These are phyloP conservation scores for Cydia splendana DNA, from an alignment of 1,140 invertebrate species.

Conservation along the genomic window DNA sequence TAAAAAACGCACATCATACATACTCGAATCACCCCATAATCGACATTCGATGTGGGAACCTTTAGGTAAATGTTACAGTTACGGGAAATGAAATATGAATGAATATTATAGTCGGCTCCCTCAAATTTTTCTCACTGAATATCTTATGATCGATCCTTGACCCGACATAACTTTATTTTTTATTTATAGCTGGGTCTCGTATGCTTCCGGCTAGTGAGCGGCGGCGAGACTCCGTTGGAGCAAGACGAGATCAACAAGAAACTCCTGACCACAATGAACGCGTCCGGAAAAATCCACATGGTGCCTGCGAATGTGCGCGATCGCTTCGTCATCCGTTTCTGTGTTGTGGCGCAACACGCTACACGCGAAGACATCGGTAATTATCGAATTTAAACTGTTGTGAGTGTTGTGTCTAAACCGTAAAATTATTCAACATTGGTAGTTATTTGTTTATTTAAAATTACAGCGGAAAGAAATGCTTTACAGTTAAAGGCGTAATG, in stretches of 20 bases:
- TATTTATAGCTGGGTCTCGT: conserved; percentile 86
- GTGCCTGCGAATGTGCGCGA: conserved; percentile 96
- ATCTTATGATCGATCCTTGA: not conserved
- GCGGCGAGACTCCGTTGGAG: conserved; percentile 81
- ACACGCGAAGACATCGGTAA: conserved; percentile 92
- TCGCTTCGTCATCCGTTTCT: conserved; percentile 96
- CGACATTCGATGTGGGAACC: not conserved
- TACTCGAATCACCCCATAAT: conserved; percentile 18
- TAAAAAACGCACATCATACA: not conserved
- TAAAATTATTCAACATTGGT: too few species aligned
- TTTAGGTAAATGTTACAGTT: not conserved
- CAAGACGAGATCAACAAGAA: conserved; percentile 92
- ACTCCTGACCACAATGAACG: conserved; percentile 95
- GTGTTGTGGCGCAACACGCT: conserved; percentile 95
- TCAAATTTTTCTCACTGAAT: not conserved
- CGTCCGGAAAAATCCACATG: conserved; percentile 98
- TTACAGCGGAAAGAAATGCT: too few species aligned
- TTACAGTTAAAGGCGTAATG: too few species aligned
- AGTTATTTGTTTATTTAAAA: not conserved
- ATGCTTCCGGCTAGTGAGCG: conserved; percentile 91
- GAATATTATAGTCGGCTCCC: too few species aligned
- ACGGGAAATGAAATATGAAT: not conserved
- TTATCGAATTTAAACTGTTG: too few species aligned
- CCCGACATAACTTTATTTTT: not conserved
- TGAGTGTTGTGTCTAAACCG: too few species aligned